These are phyloP conservation scores for Reinhardtius hippoglossoides DNA, from an alignment of 2,113 vertebrate species.

Conservation along the genomic window DNA sequence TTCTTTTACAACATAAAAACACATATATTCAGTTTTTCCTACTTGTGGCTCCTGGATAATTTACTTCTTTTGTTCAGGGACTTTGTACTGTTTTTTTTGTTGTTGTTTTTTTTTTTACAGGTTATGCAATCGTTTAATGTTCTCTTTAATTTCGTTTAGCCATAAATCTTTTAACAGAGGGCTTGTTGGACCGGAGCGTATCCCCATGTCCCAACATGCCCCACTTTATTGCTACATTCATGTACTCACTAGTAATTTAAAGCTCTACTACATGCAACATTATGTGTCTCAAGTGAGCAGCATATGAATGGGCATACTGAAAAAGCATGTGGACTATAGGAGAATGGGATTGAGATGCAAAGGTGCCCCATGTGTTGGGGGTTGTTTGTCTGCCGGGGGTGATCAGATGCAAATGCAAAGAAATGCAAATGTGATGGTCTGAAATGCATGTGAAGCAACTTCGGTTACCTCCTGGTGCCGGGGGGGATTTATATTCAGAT, in stretches of 20 bases:
- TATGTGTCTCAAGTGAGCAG: neutral
- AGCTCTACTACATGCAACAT: neutral
- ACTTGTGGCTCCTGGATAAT: neutral
- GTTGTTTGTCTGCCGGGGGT: neutral
- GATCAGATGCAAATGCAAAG: neutral
- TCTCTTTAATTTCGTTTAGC: neutral
- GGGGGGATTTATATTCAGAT: conserved; percentile 1
- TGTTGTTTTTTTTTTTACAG: too few relatives aligned
- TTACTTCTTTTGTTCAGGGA: neutral
- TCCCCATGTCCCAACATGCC: conserved; percentile 46
- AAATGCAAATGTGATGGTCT: conserved; percentile 8
- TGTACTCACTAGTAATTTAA: conserved; percentile 4
- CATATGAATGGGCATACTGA: neutral
- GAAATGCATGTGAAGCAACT: neutral
- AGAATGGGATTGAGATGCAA: conserved; percentile 5
- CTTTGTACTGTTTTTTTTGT: neutral
- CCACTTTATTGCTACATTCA: conserved; percentile 9
- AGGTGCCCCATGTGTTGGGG: neutral
- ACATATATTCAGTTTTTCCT: neutral
- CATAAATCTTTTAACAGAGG: conserved; percentile 39
- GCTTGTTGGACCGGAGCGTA: neutral
- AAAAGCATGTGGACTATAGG: neutral
- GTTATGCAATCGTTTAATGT: neutral
- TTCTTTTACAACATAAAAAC: neutral
- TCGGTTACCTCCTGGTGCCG: conserved; percentile 24